These are phyloP conservation scores for Anoplopoma fimbria DNA, from an alignment of 2,113 vertebrate species.

Conservation along the genomic window DNA sequence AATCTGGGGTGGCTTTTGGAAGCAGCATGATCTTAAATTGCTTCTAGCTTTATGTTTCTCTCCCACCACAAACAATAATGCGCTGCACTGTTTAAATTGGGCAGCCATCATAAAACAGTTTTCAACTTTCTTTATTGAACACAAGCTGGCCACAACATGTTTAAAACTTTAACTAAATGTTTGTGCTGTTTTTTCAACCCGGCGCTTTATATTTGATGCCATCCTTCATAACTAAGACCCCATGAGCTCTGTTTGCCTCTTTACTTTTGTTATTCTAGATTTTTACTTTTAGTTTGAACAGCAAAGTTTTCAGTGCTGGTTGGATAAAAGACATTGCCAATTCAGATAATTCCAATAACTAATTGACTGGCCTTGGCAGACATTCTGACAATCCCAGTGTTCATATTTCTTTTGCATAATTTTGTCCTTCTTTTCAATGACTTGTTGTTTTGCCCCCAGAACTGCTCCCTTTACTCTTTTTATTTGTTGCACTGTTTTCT, in stretches of 20 bases:
- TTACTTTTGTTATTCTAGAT: background rate
- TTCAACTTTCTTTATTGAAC: background rate
- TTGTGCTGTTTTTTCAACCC: background rate
- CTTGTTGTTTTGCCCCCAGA: background rate
- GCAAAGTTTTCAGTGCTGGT: conserved; percentile 14
- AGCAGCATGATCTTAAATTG: conserved; percentile 23
- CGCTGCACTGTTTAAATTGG: background rate
- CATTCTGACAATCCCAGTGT: background rate
- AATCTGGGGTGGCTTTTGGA: conserved; percentile 26
- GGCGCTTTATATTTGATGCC: background rate
- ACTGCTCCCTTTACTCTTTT: background rate
- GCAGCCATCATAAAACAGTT: background rate
- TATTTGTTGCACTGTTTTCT: background rate
- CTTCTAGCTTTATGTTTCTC: conserved; percentile 18
- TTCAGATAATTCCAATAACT: conserved; percentile 7
- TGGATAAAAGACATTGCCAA: conserved; percentile 1
- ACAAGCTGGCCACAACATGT: background rate
- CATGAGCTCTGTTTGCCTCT: background rate
- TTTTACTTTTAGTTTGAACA: conserved; percentile 14
- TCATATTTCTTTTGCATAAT: background rate
- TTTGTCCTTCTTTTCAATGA: conserved; percentile 9
- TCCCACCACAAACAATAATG: conserved; percentile 16
- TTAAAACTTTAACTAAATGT: conserved; percentile 20
- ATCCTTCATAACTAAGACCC: conserved; percentile 1
- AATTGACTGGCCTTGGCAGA: background rate